Evolutionary conservation across 2,888 invertebrate genomes (phyloP).

Genomic region (Coelinius sp.): DNA sequence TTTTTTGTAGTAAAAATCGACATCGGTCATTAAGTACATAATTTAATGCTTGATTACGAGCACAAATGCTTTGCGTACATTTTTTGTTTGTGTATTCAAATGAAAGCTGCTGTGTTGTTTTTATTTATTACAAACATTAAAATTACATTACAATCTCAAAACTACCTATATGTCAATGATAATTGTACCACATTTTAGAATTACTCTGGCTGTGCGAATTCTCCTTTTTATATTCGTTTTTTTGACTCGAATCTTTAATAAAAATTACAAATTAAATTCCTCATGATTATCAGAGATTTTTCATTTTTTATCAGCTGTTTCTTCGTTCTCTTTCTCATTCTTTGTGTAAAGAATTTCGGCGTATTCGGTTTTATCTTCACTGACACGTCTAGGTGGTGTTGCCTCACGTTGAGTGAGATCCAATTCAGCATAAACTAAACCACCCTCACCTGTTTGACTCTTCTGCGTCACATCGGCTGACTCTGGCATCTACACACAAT

Average conservation of each 20-base stretch:
- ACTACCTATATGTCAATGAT: constrained; percentile 5
- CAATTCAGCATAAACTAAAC: constrained; percentile 67
- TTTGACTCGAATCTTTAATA: not conserved
- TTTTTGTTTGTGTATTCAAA: not conserved
- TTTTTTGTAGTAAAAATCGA: not conserved
- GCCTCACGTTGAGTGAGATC: constrained; percentile 63
- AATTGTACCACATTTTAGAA: constrained; percentile 17
- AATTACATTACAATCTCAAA: not conserved
- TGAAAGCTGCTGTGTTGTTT: not conserved
- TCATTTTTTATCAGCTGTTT: constrained; percentile 55
- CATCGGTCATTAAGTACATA: constrained; percentile 1
- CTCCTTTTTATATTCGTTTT: not conserved
- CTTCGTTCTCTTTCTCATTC: constrained; percentile 66
- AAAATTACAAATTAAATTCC: not conserved
- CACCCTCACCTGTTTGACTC: constrained; percentile 53
- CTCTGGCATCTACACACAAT: constrained; percentile 40
- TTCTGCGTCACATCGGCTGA: constrained; percentile 35
- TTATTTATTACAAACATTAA: not conserved
- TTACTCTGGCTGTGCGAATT: not conserved
- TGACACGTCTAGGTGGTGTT: constrained; percentile 63
- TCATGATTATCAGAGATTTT: not conserved
- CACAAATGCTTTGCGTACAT: not conserved
- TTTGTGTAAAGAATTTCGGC: constrained; percentile 86
- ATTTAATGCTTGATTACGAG: not conserved
- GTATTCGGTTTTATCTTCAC: constrained; percentile 81